Evolutionary conservation across 2,797 vertebrate genomes (phyloP), one percentile per base, ranked within the genome.

Genomic region (Ctenopoma multispine): DNA sequence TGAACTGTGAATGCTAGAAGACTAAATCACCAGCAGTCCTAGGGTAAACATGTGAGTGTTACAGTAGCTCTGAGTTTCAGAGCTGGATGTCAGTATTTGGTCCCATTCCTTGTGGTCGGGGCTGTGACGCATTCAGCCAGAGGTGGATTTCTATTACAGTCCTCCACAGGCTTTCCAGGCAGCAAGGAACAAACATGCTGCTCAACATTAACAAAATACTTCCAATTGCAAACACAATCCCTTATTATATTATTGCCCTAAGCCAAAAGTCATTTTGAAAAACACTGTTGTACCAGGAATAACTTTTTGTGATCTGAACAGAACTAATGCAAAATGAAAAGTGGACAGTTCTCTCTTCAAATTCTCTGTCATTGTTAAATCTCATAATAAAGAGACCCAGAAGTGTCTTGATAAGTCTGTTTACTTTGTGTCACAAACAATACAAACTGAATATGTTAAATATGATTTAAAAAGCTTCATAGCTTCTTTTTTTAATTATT

Each of bases 81-180:
- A 63, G 75, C 46, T 83, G 65, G 78, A 81, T 83, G 84, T 88
- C 83, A 89, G 84, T 87, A 83, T 87, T 89, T 87, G 81, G 76
- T 84, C 56, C 74, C 54, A 55, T 73, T 90, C 63, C 78, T 80
- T 84, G 87, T 66, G 82, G 85, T 82, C n/a, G 49, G 56, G 29
- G 40, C 65, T 81, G 71, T 87, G 85, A 88, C 77, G 66, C 89
- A 77, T 80, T 82, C 67, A 56, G 72, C 58, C 70, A 4, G 71
- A 77, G 74, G 18, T 59, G 69, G 79, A 88, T 81, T 71, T 74
- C 58, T 34, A 23, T 54, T 70, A 61, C 57, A 72, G 62, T 47
- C 58, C 36, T 81, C 75, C 74, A 47, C 65, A 78, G 29, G 53
- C 63, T 14, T 1, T 55, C 34, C 57, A 56, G 67, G 63, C 76